Percentiles rank a stretch among this genome's conserved stretches.
Conservation (phyloP, 1,140 invertebrate species). For the Musca vetustissima region DNA sequence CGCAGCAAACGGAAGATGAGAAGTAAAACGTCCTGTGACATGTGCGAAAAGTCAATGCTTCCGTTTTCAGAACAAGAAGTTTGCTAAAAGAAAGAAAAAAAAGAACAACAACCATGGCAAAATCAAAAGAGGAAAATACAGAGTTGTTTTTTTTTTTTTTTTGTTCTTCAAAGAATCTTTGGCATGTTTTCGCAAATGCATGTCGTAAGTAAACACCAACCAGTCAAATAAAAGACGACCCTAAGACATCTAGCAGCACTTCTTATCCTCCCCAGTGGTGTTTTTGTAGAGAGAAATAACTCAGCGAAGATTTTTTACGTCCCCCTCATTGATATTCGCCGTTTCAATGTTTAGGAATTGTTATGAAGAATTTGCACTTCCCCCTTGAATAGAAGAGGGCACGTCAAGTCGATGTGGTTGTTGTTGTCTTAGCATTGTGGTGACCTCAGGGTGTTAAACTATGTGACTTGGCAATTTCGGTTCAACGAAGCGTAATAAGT, state of each 20-base stretch:
- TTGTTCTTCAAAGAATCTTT: slow-evolving; percentile 5
- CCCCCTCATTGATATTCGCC: background rate
- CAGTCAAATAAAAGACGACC: no score
- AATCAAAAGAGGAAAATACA: background rate
- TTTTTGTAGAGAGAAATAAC: slow-evolving; percentile 9
- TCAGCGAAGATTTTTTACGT: background rate
- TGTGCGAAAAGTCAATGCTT: slow-evolving; percentile 23
- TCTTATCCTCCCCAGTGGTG: no score
- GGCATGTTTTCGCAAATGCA: background rate
- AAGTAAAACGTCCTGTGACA: slow-evolving; percentile 8
- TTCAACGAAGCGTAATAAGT: slow-evolving; percentile 29
- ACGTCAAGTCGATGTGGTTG: no score
- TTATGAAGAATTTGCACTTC: no score
- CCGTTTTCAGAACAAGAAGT: background rate
- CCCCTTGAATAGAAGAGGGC: no score
- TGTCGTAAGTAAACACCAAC: slow-evolving; percentile 8
- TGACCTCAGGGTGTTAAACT: slow-evolving; percentile 26
- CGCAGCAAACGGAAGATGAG: background rate
- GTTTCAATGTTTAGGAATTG: no score
- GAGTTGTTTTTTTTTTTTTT: background rate
- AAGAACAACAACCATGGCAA: slow-evolving; percentile 3
- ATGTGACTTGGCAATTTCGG: slow-evolving; percentile 31
- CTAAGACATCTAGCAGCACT: no score
- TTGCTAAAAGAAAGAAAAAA: no score
- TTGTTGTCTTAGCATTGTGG: slow-evolving; percentile 6